Percentiles rank a stretch among this genome's conserved stretches.
Evolutionary conservation across 2,888 invertebrate genomes (phyloP).

Genomic region (Pherbina coryleti): DNA sequence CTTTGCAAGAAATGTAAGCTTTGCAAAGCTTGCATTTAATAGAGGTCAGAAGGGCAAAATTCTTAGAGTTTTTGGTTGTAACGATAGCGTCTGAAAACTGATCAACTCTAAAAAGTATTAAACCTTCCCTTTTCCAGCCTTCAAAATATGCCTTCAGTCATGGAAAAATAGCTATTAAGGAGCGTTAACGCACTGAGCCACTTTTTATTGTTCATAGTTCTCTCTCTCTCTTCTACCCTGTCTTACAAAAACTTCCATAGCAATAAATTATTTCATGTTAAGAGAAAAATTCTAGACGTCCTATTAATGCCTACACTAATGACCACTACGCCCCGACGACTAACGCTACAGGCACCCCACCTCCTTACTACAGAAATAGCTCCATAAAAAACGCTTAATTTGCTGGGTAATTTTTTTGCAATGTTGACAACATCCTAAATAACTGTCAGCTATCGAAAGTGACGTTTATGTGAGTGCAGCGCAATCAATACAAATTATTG

Average conservation of each 20-base stretch:
- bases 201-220: neutral
- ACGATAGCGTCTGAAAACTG: no score
- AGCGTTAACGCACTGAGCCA: neutral
- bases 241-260: neutral
- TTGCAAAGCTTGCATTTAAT: no score
- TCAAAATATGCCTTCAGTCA: no score
- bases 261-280: neutral
- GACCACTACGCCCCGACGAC: neutral
- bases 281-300: neutral
- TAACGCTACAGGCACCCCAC: neutral
- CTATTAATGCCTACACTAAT: constrained; percentile 22
- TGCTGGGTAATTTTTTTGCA: neutral
- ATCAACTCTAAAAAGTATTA: no score
- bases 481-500: constrained; percentile 33
- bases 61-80: no score
- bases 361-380: neutral
- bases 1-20: no score
- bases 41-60: no score
- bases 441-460: constrained; percentile 24
- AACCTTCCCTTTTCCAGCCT: no score
- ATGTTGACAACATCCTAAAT: constrained; percentile 7
- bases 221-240: no score
- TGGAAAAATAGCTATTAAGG: no score
- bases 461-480: constrained; percentile 22
- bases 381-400: constrained; percentile 13